phyloP scores from a whole-genome alignment of 2,113 vertebrate genomes.

The Phrynocephalus versicolor region DNA sequence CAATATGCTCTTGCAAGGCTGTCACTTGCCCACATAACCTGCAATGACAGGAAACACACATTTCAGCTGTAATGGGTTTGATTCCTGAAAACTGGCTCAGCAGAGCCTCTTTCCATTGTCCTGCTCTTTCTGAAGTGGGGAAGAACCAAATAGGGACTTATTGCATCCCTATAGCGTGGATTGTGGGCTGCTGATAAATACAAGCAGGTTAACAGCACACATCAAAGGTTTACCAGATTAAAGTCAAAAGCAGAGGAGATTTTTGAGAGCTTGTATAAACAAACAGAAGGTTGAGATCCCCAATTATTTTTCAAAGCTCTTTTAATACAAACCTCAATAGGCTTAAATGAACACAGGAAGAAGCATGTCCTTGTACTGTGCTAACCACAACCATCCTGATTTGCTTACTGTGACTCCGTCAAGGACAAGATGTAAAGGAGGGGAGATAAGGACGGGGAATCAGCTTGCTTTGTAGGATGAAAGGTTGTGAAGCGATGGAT shows the following conservation, averaged over 20 bases:
- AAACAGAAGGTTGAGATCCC: conserved; percentile 56
- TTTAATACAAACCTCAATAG: conserved; percentile 60
- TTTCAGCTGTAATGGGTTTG: conserved; percentile 55
- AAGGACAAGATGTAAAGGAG: conserved; percentile 31
- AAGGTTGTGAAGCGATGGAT: conserved; percentile 47
- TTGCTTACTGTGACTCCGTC: conserved; percentile 40
- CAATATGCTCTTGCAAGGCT: conserved; percentile 23
- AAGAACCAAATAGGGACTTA: conserved; percentile 43
- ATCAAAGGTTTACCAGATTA: conserved; percentile 68
- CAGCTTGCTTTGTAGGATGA: conserved; percentile 41
- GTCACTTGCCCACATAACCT: conserved; percentile 42
- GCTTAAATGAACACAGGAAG: conserved; percentile 61
- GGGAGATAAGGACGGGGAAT: conserved; percentile 50
- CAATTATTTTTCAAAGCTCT: conserved; percentile 67
- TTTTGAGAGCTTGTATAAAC: conserved; percentile 67
- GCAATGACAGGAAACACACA: conserved; percentile 48
- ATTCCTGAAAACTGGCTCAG: conserved; percentile 48
- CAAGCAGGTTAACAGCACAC: conserved; percentile 64
- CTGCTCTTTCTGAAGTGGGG: not conserved
- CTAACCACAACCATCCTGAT: conserved; percentile 3
- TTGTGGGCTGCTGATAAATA: conserved; percentile 61
- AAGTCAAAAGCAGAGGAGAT: conserved; percentile 65
- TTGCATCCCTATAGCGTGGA: conserved; percentile 35
- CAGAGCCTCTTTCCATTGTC: conserved; percentile 2
- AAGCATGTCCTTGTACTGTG: conserved; percentile 1